Conservation (phyloP, 2,797 vertebrate species). For the Liasis olivaceus region DNA sequence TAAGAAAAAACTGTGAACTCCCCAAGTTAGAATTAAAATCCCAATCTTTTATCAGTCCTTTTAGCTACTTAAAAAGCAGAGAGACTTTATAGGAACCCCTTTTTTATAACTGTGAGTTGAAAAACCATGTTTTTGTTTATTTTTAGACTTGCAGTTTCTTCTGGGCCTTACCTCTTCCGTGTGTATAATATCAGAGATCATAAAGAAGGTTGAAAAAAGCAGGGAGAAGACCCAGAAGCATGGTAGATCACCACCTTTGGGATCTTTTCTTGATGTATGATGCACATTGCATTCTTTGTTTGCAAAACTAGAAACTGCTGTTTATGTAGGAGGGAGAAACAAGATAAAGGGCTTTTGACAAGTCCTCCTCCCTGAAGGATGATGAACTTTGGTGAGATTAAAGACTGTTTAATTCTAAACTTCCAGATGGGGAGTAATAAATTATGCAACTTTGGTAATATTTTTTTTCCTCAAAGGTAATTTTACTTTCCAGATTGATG, state of each 20-base stretch:
- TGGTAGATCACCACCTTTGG: conserved; percentile 66
- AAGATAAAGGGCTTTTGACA: conserved; percentile 69
- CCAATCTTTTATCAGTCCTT: not conserved
- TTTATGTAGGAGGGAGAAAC: conserved; percentile 68
- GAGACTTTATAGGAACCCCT: not conserved
- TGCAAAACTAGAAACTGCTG: conserved; percentile 71
- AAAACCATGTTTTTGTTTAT: not conserved
- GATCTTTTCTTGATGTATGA: conserved; percentile 93
- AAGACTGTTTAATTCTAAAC: conserved; percentile 72
- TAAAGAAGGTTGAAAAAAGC: conserved; percentile 89
- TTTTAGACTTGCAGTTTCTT: conserved; percentile 91
- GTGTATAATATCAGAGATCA: conserved; percentile 89
- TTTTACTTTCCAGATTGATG: conserved; percentile 70
- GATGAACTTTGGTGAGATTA: conserved; percentile 64
- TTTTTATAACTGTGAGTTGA: not conserved
- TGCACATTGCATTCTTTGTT: conserved; percentile 81
- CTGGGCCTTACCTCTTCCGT: conserved; percentile 92
- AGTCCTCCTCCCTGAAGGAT: conserved; percentile 67
- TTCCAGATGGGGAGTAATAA: conserved; percentile 71
- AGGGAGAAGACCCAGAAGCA: conserved; percentile 75
- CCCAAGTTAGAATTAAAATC: not conserved
- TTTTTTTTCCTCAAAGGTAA: conserved; percentile 65
- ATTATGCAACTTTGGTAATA: conserved; percentile 81
- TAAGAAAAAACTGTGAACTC: not conserved
- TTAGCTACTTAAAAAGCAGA: not conserved